These are phyloP conservation scores for Anhinga anhinga DNA, from an alignment of 2,113 vertebrate genomes.

Conservation along the genomic window DNA sequence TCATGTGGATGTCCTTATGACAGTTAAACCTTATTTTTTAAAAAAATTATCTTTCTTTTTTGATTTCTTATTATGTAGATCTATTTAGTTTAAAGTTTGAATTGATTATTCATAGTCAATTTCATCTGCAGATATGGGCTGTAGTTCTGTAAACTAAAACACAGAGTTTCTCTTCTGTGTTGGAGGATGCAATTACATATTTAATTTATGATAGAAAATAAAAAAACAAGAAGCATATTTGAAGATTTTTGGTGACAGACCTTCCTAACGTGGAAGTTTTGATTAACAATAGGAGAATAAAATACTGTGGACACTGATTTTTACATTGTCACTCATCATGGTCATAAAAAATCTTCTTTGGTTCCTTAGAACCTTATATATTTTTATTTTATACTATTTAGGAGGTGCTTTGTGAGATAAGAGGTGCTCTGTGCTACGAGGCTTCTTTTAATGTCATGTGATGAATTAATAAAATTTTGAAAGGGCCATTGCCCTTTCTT, in stretches of 20 bases:
- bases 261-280: not conserved
- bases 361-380: not conserved
- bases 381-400: not conserved
- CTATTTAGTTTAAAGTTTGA: not conserved
- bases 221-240: not conserved
- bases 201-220: not conserved
- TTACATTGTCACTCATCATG: not conserved
- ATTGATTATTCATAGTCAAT: not conserved
- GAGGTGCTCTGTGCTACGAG: not conserved
- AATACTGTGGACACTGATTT: not conserved
- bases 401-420: not conserved
- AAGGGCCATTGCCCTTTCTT: not conserved
- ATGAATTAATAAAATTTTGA: not conserved
- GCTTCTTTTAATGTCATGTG: not conserved
- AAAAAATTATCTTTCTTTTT: not conserved
- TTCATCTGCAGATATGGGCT: not conserved
- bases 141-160: not conserved
- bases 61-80: not conserved
- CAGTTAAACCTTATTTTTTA: not conserved
- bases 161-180: not conserved
- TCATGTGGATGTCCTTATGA: not conserved
- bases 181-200: not conserved
- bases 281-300: not conserved
- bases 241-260: not conserved
- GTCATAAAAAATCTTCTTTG: not conserved